phyloP scores from a whole-genome alignment of 2,797 vertebrate species.

The Monodelphis domestica region DNA sequence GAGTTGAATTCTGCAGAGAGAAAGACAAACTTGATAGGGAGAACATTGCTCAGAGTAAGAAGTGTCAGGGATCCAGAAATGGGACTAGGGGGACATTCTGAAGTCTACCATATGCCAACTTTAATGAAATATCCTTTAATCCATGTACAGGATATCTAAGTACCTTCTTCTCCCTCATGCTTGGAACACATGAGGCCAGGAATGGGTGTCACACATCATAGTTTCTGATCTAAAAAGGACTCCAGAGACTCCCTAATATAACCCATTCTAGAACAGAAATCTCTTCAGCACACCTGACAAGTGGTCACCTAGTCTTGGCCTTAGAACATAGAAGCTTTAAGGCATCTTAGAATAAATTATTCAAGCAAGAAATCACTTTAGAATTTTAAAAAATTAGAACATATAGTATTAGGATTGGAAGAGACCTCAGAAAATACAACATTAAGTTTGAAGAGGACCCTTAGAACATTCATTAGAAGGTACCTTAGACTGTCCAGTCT shows the following conservation, averaged over 20 bases:
- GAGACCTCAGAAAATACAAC: no score
- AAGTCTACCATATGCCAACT: neutral
- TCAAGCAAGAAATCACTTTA: neutral
- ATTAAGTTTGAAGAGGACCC: neutral
- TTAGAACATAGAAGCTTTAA: neutral
- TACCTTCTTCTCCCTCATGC: neutral
- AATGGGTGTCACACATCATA: neutral
- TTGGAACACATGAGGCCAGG: neutral
- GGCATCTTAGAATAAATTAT: neutral
- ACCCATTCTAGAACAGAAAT: neutral
- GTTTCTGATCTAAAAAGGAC: neutral
- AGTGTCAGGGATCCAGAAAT: neutral
- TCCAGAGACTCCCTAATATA: neutral
- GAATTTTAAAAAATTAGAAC: neutral
- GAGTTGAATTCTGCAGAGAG: neutral
- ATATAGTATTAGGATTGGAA: neutral
- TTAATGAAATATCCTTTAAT: neutral
- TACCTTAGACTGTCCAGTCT: neutral
- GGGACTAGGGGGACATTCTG: neutral
- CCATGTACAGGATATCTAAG: neutral
- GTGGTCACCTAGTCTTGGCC: neutral
- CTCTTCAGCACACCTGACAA: neutral
- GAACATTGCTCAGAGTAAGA: neutral
- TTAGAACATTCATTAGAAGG: neutral
- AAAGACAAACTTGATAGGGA: neutral